Conservation (phyloP, 1,140 invertebrate genomes). For the Lethrus apterus region DNA sequence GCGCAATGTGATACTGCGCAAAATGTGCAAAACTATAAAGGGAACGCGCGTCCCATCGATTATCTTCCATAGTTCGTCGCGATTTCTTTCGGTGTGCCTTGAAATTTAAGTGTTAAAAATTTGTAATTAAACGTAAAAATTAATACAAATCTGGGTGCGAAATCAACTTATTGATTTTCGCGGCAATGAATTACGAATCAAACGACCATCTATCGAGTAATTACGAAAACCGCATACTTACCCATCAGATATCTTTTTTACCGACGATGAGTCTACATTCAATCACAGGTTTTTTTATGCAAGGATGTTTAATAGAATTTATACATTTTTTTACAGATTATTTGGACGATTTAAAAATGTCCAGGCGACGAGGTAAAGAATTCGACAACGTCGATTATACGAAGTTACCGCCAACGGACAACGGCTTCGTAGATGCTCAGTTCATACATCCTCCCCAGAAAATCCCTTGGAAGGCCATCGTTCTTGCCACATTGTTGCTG, state of each 20-base stretch:
- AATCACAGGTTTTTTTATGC: slow-evolving; percentile 28
- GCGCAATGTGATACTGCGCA: slow-evolving; percentile 18
- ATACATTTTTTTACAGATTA: slow-evolving; percentile 41
- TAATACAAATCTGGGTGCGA: background rate
- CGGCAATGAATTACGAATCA: slow-evolving; percentile 9
- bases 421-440: slow-evolving; percentile 67
- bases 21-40: slow-evolving; percentile 11
- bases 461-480: slow-evolving; percentile 77
- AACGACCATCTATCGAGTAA: slow-evolving; percentile 17
- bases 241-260: slow-evolving; percentile 20
- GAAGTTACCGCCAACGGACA: slow-evolving; percentile 55
- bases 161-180: slow-evolving; percentile 6
- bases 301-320: background rate
- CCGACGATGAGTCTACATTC: slow-evolving; percentile 31
- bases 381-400: slow-evolving; percentile 58
- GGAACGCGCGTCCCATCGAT: background rate
- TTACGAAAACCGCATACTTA: slow-evolving; percentile 8
- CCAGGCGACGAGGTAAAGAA: slow-evolving; percentile 47
- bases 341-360: slow-evolving; percentile 50
- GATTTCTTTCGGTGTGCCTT: background rate
- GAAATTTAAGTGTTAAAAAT: no score
- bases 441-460: slow-evolving; percentile 49
- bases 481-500: slow-evolving; percentile 65
- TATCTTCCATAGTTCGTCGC: background rate
- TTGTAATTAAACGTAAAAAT: background rate